Conservation (phyloP, 2,888 invertebrate species). For the Aleiodes alternator region DNA sequence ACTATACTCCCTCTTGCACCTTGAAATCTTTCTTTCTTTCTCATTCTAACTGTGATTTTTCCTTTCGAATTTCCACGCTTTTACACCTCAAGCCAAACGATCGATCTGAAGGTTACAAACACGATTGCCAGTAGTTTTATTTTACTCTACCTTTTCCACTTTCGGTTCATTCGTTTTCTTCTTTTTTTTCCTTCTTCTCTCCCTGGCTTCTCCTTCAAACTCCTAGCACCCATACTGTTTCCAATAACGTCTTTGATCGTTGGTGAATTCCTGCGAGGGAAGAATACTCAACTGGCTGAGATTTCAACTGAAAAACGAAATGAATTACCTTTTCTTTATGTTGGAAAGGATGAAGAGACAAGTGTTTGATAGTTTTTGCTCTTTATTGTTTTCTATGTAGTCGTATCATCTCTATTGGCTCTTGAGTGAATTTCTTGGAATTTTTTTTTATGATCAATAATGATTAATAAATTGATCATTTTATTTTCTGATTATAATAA, state of each 20-base stretch:
- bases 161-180: background rate
- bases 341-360: background rate
- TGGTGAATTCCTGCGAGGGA: conserved; percentile 25
- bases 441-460: too few species aligned
- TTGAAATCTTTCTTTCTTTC: conserved; percentile 12
- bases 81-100: conserved; percentile 32
- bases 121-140: conserved; percentile 24
- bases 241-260: conserved; percentile 35
- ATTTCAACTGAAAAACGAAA: conserved; percentile 22
- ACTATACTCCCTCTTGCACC: background rate
- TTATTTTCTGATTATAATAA: too few species aligned
- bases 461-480: too few species aligned
- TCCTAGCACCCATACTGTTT: conserved; percentile 22
- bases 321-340: conserved; percentile 27
- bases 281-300: conserved; percentile 24
- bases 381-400: background rate
- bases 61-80: conserved; percentile 42
- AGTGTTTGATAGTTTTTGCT: conserved; percentile 18
- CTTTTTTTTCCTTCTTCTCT: background rate
- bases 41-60: conserved; percentile 30
- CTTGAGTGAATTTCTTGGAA: too few species aligned
- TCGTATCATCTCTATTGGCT: too few species aligned
- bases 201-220: background rate
- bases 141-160: background rate
- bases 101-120: conserved; percentile 32